Percentiles rank a stretch among this genome's conserved stretches.
These are phyloP conservation scores for Mirounga angustirostris DNA, from an alignment of 2,113 vertebrate genomes.

Conservation along the genomic window DNA sequence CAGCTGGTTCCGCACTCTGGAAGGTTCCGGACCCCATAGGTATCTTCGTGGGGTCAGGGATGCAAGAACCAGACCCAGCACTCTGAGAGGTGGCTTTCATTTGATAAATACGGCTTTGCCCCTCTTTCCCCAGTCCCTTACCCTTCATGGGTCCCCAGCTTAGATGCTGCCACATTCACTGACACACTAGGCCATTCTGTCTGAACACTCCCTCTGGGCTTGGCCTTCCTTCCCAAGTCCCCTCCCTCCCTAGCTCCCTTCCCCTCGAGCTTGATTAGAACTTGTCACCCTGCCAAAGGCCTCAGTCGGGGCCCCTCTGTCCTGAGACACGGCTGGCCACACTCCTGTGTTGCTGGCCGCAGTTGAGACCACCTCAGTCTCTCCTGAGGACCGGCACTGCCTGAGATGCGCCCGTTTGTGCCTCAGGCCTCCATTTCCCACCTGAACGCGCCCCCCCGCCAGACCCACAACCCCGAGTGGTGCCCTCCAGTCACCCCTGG, in stretches of 20 bases:
- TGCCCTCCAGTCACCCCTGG: neutral
- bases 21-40: neutral
- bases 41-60: neutral
- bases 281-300: neutral
- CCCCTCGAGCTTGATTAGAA: neutral
- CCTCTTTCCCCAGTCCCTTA: neutral
- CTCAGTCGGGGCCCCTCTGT: neutral
- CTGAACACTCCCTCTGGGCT: neutral
- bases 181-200: neutral
- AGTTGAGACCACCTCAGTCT: neutral
- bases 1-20: neutral
- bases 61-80: neutral
- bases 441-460: too few species aligned
- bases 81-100: neutral
- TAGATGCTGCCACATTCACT: neutral
- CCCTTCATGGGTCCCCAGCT: neutral
- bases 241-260: neutral
- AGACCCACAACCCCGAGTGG: neutral
- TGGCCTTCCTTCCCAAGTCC: slow-evolving; percentile 62
- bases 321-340: neutral
- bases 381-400: neutral
- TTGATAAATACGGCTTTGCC: neutral
- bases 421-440: neutral
- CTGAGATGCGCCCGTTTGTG: neutral
- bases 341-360: neutral